Evolutionary conservation across 1,140 invertebrate species (phyloP).

Genomic region (Acromyrmex echinatior): DNA sequence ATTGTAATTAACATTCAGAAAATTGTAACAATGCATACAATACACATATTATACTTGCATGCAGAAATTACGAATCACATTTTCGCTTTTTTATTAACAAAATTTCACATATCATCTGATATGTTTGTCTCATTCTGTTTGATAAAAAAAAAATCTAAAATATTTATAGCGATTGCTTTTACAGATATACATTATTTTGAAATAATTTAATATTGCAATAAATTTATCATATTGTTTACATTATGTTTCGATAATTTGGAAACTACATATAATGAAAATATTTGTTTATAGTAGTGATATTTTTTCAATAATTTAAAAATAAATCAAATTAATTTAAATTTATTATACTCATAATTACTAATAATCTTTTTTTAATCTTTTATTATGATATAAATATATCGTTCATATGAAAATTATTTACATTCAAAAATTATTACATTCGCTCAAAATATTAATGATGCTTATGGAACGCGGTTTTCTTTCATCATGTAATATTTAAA

Average conservation of each 20-base stretch:
- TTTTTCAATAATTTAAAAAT: slow-evolving; percentile 19
- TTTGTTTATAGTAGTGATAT: background rate
- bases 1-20: slow-evolving; percentile 24
- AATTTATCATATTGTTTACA: background rate
- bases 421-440: background rate
- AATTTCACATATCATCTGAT: slow-evolving; percentile 21
- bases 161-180: background rate
- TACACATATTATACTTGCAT: slow-evolving; percentile 22
- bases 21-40: slow-evolving; percentile 35
- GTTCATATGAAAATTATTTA: background rate
- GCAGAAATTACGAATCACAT: slow-evolving; percentile 42
- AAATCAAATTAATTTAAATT: slow-evolving; percentile 5
- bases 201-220: background rate
- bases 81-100: slow-evolving; percentile 43
- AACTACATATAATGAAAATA: background rate
- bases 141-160: background rate
- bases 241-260: background rate
- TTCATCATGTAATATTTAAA: slow-evolving; percentile 21
- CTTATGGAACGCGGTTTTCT: background rate
- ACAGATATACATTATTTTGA: background rate
- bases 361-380: background rate
- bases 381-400: background rate
- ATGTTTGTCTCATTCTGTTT: background rate
- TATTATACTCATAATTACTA: background rate
- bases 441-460: slow-evolving; percentile 2